phyloP scores from a whole-genome alignment of 1,140 invertebrate genomes.

The Ceratosolen fusciceps region DNA sequence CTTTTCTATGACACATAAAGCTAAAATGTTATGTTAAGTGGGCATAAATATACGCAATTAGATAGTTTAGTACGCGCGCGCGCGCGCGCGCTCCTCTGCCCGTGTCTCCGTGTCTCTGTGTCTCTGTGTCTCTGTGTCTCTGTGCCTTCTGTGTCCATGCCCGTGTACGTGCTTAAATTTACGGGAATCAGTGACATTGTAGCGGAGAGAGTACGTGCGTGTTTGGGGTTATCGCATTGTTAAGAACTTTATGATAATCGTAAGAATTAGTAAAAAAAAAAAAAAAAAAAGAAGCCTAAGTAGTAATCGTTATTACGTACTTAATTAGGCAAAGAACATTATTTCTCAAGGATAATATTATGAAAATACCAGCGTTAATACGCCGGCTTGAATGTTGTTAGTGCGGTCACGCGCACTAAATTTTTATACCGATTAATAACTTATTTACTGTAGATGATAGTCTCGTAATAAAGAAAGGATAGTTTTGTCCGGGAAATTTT shows the following conservation, averaged over 20 bases:
- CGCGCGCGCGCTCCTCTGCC: no score
- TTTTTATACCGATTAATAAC: background rate
- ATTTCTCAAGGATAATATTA: background rate
- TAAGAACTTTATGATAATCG: constrained; percentile 8
- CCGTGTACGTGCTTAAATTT: background rate
- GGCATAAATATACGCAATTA: background rate
- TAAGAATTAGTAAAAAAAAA: background rate
- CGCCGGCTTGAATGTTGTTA: background rate
- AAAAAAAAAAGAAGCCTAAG: no score
- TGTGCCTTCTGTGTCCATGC: no score
- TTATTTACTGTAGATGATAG: background rate
- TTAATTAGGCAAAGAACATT: background rate
- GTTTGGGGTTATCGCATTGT: background rate
- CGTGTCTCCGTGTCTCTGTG: no score
- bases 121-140: no score
- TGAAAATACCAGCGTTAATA: background rate
- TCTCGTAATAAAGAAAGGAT: no score
- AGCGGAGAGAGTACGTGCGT: background rate
- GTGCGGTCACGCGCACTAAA: background rate
- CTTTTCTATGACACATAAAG: background rate
- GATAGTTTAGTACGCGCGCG: background rate
- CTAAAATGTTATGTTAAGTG: constrained; percentile 2
- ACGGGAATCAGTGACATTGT: background rate
- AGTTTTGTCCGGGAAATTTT: no score
- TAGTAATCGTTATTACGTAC: background rate